Evolutionary conservation across 2,797 vertebrate species (phyloP), one percentile per base, ranked within the genome.

Genomic region (Gadopsis bispinosus): DNA sequence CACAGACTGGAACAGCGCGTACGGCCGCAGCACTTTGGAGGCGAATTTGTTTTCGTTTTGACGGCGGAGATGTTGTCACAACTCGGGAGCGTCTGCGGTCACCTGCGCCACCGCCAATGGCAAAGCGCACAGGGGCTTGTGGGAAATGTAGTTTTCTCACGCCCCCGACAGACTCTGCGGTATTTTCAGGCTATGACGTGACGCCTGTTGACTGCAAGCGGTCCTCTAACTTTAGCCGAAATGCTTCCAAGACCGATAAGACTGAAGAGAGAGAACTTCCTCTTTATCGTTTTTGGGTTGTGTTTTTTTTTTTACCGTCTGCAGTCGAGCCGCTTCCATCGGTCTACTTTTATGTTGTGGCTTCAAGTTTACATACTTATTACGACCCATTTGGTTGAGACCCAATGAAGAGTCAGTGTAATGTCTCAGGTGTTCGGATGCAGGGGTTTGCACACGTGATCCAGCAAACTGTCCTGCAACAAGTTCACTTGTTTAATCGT

Each of bases 41-140:
- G 80, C 73, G 65, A 90, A 81, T 90, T 92, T 94, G 93, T 95
- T 95, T 94, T 93, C 90, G 85, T 94, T 90, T 81, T 60, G 89
- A 79, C 87, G 77, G 90, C 86, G 82, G 88, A 83, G 91, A 89
- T 91, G 91, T 93, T 90, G 94, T 91, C 83, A 91, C 89, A 83
- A 83, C 81, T 85, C 79, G 16, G 16, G 77, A 81, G 89, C 86
- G 90, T 84, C 85, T 73, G 63, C 71, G 82, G 95, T 95, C 95
- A 96, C 95, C 95, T 95, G 95, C 87, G 86, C 83, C 88, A 75
- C 91, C 88, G 55, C 95, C 95, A 95, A 94, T 95, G 81, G 85
- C 72, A 80, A 81, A 17, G 70, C 61, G 41, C 59, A 2, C 3
- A 0, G 0, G 54, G 68, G 71, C 0, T 87, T 87, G 20, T 92